A percentile compares a stretch with the other conserved stretches of the same genome.
phyloP scores from a whole-genome alignment of 2,888 invertebrate genomes.

The Tethea ocularis region DNA sequence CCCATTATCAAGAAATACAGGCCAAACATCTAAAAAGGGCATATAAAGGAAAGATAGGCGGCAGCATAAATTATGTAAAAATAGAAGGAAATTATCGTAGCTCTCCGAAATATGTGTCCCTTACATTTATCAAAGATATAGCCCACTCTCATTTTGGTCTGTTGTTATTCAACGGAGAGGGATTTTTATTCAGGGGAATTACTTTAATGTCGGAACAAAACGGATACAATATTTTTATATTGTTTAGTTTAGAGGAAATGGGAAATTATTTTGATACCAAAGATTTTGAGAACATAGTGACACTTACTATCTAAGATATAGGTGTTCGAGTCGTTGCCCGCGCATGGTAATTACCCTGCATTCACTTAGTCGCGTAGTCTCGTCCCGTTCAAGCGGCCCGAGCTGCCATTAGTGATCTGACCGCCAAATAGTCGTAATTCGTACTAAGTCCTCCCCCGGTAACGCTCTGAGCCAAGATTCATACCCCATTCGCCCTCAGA shows the following conservation, averaged over 20 bases:
- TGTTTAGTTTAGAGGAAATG: not conserved
- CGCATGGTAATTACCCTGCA: too few species aligned
- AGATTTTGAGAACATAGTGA: too few species aligned
- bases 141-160: not conserved
- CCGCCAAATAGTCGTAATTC: too few species aligned
- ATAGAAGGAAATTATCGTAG: conserved; percentile 1
- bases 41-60: not conserved
- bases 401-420: too few species aligned
- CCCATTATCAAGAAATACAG: not conserved
- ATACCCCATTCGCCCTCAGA: too few species aligned
- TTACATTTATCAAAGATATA: conserved; percentile 2
- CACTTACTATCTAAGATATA: too few species aligned
- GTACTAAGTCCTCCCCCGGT: too few species aligned
- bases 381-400: too few species aligned
- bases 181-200: not conserved
- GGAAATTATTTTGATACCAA: not conserved
- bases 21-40: not conserved
- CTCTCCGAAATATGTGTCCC: conserved; percentile 2
- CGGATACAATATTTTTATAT: not conserved
- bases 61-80: not conserved
- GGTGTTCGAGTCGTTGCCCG: too few species aligned
- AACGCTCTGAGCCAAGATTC: too few species aligned
- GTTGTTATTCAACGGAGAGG: not conserved
- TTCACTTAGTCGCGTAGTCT: too few species aligned
- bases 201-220: not conserved